Conservation (phyloP, 2,888 invertebrate genomes). For the Harpagoxenus sublaevis region DNA sequence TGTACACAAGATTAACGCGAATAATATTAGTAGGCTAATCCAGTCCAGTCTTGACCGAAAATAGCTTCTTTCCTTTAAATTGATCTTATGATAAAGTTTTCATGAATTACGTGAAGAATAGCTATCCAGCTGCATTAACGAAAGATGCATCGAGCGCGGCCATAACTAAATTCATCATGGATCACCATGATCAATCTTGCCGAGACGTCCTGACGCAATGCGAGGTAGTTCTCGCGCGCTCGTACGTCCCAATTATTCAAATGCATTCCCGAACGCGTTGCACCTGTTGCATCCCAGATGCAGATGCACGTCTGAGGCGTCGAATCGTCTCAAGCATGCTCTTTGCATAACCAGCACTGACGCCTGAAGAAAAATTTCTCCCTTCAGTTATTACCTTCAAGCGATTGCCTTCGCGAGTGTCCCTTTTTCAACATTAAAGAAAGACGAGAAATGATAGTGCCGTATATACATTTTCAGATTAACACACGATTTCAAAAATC, state of each 20-base stretch:
- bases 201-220: slow-evolving; percentile 58
- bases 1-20: no score
- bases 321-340: slow-evolving; percentile 52
- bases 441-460: background rate
- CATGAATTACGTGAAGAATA: slow-evolving; percentile 30
- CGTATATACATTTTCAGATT: background rate
- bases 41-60: no score
- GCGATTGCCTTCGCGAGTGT: background rate
- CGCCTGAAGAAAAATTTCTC: slow-evolving; percentile 32
- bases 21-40: no score
- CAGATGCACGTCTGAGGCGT: slow-evolving; percentile 44
- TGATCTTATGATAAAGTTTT: slow-evolving; percentile 10
- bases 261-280: slow-evolving; percentile 72
- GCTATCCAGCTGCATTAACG: slow-evolving; percentile 1
- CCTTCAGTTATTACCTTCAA: slow-evolving; percentile 4
- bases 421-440: background rate
- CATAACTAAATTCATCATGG: slow-evolving; percentile 64
- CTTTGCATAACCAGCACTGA: slow-evolving; percentile 39
- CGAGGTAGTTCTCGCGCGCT: slow-evolving; percentile 57
- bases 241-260: slow-evolving; percentile 82
- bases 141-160: slow-evolving; percentile 4
- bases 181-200: slow-evolving; percentile 61
- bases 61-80: no score
- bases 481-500: background rate
- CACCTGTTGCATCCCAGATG: slow-evolving; percentile 79